Percentiles rank a stretch among this genome's conserved stretches.
Conservation (phyloP, 1,140 invertebrate genomes). For the Drosophila insularis region DNA sequence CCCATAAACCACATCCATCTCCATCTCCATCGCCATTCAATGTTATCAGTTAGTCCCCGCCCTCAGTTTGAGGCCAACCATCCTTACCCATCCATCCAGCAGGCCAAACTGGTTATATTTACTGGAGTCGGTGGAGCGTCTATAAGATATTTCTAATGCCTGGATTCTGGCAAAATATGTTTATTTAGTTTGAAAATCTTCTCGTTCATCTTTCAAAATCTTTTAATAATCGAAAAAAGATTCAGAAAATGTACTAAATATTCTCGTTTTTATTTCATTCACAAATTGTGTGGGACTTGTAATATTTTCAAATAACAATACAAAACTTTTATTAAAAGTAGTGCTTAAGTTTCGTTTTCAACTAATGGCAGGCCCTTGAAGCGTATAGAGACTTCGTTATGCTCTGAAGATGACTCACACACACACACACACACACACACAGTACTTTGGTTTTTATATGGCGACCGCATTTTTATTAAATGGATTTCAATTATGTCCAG, state of each 20-base stretch:
- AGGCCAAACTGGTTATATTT: slow-evolving; percentile 3
- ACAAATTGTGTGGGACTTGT: too few species aligned
- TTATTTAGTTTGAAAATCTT: too few species aligned
- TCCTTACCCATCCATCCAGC: neutral
- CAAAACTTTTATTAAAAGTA: too few species aligned
- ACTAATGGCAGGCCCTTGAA: neutral
- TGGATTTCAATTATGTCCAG: slow-evolving; percentile 78
- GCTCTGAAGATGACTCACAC: neutral
- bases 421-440: too few species aligned
- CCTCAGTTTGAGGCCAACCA: neutral
- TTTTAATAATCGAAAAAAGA: too few species aligned
- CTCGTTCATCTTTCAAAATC: slow-evolving; percentile 10
- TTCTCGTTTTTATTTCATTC: too few species aligned
- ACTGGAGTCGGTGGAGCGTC: neutral
- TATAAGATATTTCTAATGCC: too few species aligned
- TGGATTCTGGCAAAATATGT: too few species aligned
- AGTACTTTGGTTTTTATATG: slow-evolving; percentile 41
- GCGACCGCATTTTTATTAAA: slow-evolving; percentile 77
- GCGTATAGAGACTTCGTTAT: neutral
- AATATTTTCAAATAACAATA: too few species aligned
- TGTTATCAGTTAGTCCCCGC: slow-evolving; percentile 1
- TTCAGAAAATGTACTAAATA: too few species aligned
- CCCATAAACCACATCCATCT: neutral
- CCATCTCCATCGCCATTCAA: neutral
- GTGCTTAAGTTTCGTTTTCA: too few species aligned